Evolutionary conservation across 2,113 vertebrate species (phyloP).

Genomic region (Platanista minor): DNA sequence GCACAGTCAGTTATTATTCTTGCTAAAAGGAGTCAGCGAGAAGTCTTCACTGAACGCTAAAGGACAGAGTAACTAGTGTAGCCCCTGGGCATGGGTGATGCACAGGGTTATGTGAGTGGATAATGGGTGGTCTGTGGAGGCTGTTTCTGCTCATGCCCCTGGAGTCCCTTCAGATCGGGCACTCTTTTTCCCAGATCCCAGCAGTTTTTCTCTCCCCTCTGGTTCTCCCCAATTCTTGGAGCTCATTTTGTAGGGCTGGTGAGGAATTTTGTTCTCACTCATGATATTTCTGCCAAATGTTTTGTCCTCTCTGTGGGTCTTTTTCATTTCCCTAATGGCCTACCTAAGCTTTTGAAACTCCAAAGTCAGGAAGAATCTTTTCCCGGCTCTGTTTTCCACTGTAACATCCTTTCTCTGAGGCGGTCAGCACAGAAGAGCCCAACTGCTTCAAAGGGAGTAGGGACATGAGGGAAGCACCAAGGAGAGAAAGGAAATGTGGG

Average conservation of each 20-base stretch:
- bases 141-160: no score
- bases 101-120: fast-evolving
- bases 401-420: conserved; percentile 36
- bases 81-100: not conserved
- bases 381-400: not conserved
- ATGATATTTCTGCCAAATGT: not conserved
- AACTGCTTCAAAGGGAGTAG: not conserved
- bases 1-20: not conserved
- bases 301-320: conserved; percentile 37
- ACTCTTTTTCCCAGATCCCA: not conserved
- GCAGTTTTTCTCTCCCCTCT: not conserved
- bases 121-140: not conserved
- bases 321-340: conserved; percentile 26
- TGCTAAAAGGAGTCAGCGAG: not conserved
- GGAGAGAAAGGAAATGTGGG: not conserved
- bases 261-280: not conserved
- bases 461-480: not conserved
- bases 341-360: conserved; percentile 33
- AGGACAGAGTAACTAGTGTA: not conserved
- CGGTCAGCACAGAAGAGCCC: not conserved
- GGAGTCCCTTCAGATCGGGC: not conserved
- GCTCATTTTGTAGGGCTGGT: not conserved
- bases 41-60: not conserved
- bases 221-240: not conserved
- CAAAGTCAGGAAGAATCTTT: conserved; percentile 30